Base-by-base conservation (phyloP, 2,888 invertebrate genomes). In the Auanema sp. region DNA sequence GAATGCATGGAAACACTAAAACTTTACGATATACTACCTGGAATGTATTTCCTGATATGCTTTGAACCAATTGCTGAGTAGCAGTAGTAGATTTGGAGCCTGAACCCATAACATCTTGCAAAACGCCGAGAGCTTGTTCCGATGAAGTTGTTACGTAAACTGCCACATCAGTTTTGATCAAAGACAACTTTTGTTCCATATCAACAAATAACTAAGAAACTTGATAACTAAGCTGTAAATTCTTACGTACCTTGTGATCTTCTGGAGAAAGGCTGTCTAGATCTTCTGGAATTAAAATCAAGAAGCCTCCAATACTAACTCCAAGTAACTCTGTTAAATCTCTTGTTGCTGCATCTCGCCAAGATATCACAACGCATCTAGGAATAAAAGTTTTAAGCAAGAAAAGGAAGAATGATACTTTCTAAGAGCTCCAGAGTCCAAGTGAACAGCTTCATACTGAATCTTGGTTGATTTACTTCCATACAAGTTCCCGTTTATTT, bases 231-330 rank as follows among this genome's bases (percentile, higher is more conserved):
- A 12, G 58, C 16, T 24, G 23, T 24, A 40, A 23, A 55, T 23
- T 16, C n/a, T 44, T 33, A 58, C 63, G n/a, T 21, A 75, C 78
- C 60, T 71, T 64, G 50, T 61, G 56, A 41, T 78, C 75, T 12
- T 60, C 65, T 14, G 69, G 65, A 21, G 71, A 65, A 50, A 81
- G 65, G 0, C 57, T 61, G 11, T 69, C 68, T 11, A 80, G 58
- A 51, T 80, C 78, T 23, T 64, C 56, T 2, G 83, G 83, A 47
- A 83, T 70, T 33, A 83, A 60, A n/a, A 83, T 65, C 4, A 83
- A 58, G 2, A 83, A 72, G 2, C 80, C 80, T 47, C 83, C 83
- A 8, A 74, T 64, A 1, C 69, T 60, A 8, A 69, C 57, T 11
- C 64, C 58, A 64, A 81, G 66, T 42, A 76, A 53, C 18, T 66